Percentiles rank a stretch among this genome's conserved stretches.
These are phyloP conservation scores for Chinchilla lanigera DNA, from an alignment of 2,113 vertebrate genomes.

Conservation along the genomic window DNA sequence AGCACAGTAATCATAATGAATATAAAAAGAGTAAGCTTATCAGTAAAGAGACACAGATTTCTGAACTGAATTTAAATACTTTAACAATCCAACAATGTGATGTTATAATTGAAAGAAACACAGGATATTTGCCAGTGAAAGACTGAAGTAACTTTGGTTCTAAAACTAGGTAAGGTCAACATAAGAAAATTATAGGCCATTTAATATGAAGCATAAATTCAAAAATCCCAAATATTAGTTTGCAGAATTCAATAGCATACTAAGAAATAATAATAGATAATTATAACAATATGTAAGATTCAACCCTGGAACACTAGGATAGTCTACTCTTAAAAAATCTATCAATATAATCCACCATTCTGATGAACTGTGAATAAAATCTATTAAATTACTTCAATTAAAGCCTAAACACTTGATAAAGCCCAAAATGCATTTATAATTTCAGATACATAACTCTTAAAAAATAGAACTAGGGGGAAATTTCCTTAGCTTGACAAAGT, in stretches of 20 bases:
- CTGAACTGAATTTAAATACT: not conserved
- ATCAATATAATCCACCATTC: not conserved
- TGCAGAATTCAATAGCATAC: not conserved
- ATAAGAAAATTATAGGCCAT: not conserved
- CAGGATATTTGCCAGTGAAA: constrained; percentile 40
- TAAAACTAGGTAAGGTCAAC: constrained; percentile 17
- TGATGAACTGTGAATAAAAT: constrained; percentile 26
- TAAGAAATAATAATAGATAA: constrained; percentile 20
- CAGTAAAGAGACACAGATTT: constrained; percentile 27
- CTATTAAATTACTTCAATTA: not conserved
- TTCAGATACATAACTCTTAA: not conserved
- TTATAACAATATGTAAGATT: not conserved
- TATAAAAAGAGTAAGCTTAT: constrained; percentile 4
- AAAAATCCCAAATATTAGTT: constrained; percentile 37
- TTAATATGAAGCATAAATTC: constrained; percentile 20
- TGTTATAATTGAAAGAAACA: not conserved
- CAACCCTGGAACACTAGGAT: not conserved
- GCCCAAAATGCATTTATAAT: not conserved
- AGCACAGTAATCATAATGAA: not conserved
- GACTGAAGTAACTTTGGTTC: not conserved
- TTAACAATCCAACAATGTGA: not conserved
- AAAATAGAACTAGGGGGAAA: not conserved
- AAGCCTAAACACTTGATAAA: constrained; percentile 40
- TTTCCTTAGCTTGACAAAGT: constrained; percentile 12
- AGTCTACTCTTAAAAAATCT: not conserved